A percentile compares a stretch with the other conserved stretches of the same genome.
These are phyloP conservation scores for Hirtodrosophila histrioides DNA, from an alignment of 2,888 invertebrate species.

Conservation along the genomic window DNA sequence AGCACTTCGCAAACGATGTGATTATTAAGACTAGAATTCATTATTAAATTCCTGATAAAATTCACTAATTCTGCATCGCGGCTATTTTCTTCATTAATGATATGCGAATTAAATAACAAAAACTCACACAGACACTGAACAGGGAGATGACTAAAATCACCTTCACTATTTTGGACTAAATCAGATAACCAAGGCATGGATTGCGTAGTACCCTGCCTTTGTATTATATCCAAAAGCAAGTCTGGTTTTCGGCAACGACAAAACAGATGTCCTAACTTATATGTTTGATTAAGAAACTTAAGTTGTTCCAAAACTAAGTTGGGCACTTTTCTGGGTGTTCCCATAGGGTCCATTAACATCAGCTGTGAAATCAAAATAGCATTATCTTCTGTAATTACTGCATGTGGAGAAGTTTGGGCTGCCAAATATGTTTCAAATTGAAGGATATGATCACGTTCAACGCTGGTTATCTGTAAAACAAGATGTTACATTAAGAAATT, in stretches of 20 bases:
- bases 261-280: constrained; percentile 94
- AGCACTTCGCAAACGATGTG: constrained; percentile 90
- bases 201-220: constrained; percentile 93
- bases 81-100: constrained; percentile 88
- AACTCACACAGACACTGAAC: constrained; percentile 99
- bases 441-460: constrained; percentile 91
- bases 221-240: constrained; percentile 95
- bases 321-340: constrained; percentile 93
- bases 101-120: constrained; percentile 89
- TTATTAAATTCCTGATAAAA: constrained; percentile 86
- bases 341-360: constrained; percentile 93
- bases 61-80: constrained; percentile 89
- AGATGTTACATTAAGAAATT: not conserved
- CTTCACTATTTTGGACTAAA: constrained; percentile 95
- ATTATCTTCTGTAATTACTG: constrained; percentile 94
- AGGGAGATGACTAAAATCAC: constrained; percentile 91
- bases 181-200: constrained; percentile 99
- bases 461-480: constrained; percentile 85
- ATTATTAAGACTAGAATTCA: constrained; percentile 85
- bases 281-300: constrained; percentile 89
- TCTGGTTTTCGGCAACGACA: constrained; percentile 96
- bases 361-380: constrained; percentile 93
- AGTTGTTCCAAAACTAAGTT: constrained; percentile 91
- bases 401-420: constrained; percentile 92
- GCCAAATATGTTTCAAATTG: constrained; percentile 97